Conservation (phyloP, 2,113 vertebrate species). For the Tretioscincus oriximinensis region DNA sequence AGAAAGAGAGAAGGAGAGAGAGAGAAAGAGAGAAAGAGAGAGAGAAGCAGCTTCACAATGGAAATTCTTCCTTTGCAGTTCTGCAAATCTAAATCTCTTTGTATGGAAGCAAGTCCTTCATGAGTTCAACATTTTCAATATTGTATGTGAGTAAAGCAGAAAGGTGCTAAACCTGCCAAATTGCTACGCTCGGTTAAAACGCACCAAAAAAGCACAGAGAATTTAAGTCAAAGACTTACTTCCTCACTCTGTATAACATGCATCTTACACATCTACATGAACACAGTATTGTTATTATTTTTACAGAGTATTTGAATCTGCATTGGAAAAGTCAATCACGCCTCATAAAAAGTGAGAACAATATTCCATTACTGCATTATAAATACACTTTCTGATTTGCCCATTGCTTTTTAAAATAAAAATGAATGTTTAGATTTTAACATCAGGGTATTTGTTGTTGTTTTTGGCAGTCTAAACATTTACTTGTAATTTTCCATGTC, state of each 20-base stretch:
- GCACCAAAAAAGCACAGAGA: slow-evolving; percentile 32
- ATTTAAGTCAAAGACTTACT: slow-evolving; percentile 37
- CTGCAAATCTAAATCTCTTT: slow-evolving; percentile 26
- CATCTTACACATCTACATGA: background rate
- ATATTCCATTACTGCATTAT: slow-evolving; percentile 47
- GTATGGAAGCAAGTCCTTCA: slow-evolving; percentile 19
- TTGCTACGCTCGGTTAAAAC: slow-evolving; percentile 40
- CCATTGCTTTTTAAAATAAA: slow-evolving; percentile 57
- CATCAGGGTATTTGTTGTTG: slow-evolving; percentile 49
- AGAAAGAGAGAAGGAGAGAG: background rate
- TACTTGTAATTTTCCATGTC: slow-evolving; percentile 64
- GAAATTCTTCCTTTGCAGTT: slow-evolving; percentile 32
- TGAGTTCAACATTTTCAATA: slow-evolving; percentile 45
- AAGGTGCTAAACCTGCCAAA: slow-evolving; percentile 32
- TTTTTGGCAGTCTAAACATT: slow-evolving; percentile 59
- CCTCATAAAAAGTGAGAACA: slow-evolving; percentile 57
- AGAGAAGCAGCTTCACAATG: slow-evolving; percentile 11
- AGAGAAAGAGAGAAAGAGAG: background rate
- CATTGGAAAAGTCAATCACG: slow-evolving; percentile 35
- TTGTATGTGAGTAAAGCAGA: slow-evolving; percentile 23
- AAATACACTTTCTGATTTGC: slow-evolving; percentile 60
- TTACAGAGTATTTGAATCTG: slow-evolving; percentile 42
- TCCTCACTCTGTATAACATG: background rate
- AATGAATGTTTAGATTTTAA: slow-evolving; percentile 66
- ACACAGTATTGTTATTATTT: slow-evolving; percentile 3